Evolutionary conservation across 1,140 invertebrate genomes (phyloP).

Genomic region (Coptotermes formosanus): DNA sequence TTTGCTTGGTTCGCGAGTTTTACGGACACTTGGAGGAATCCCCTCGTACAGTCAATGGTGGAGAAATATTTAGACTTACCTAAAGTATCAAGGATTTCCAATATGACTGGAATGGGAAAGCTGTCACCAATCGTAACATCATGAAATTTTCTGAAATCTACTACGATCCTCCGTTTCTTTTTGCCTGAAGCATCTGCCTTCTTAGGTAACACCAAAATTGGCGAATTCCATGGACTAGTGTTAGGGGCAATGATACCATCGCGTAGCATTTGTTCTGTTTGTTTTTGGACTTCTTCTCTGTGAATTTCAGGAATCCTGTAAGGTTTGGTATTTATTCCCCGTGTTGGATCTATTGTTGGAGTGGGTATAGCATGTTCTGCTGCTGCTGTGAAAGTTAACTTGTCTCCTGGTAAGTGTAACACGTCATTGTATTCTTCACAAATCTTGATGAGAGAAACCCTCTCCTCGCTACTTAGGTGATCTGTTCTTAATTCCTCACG

Average conservation of each 20-base stretch:
- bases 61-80: conserved; percentile 45
- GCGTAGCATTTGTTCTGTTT: conserved; percentile 47
- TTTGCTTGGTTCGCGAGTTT: conserved; percentile 44
- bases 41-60: conserved; percentile 48
- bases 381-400: too few relatives aligned
- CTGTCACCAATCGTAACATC: conserved; percentile 42
- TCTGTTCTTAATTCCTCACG: too few relatives aligned
- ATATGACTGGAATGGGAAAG: conserved; percentile 54
- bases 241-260: conserved; percentile 45
- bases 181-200: conserved; percentile 43
- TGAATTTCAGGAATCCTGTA: conserved; percentile 45
- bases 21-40: conserved; percentile 54
- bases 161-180: conserved; percentile 46
- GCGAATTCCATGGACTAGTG: not conserved
- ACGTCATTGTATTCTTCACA: not conserved
- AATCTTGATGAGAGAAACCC: too few relatives aligned
- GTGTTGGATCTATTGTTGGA: not conserved
- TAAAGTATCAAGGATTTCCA: conserved; percentile 49
- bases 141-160: conserved; percentile 47
- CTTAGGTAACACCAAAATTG: conserved; percentile 33
- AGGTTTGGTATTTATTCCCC: conserved; percentile 40
- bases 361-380: not conserved
- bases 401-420: too few relatives aligned
- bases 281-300: conserved; percentile 45
- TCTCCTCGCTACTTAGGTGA: too few relatives aligned